Evolutionary conservation across 1,140 invertebrate species (phyloP).

Genomic region (Stenopsyche tienmushanensis): DNA sequence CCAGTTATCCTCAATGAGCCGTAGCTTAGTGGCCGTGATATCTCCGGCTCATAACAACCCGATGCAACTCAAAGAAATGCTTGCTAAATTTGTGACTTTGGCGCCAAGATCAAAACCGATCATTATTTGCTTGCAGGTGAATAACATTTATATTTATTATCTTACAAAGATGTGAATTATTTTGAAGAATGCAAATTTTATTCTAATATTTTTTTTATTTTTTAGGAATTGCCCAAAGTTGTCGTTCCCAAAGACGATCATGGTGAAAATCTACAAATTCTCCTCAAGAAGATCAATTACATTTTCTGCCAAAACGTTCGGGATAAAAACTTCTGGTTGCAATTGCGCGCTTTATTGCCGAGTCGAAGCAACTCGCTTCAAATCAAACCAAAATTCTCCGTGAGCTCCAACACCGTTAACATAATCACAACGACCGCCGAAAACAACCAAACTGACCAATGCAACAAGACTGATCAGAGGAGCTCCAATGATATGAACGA

Average conservation of each 20-base stretch:
- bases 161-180: no score
- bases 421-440: not conserved
- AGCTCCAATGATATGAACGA: not conserved
- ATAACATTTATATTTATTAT: conserved; percentile 7
- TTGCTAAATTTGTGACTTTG: conserved; percentile 48
- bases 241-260: conserved; percentile 48
- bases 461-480: not conserved
- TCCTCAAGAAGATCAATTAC: conserved; percentile 48
- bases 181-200: not conserved
- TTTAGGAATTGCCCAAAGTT: conserved; percentile 51
- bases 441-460: not conserved
- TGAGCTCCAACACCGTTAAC: not conserved
- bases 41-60: conserved; percentile 51
- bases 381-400: not conserved
- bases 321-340: conserved; percentile 40
- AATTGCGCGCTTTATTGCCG: not conserved
- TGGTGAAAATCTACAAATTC: conserved; percentile 47
- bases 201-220: conserved; percentile 19
- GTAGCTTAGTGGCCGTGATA: conserved; percentile 50
- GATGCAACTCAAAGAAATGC: conserved; percentile 48
- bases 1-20: conserved; percentile 44
- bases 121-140: conserved; percentile 51
- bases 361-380: not conserved
- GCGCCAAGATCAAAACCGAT: conserved; percentile 49
- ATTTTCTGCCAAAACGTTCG: conserved; percentile 52